Base-by-base conservation (phyloP, 2,797 vertebrate species). In the Gouania willdenowi region DNA sequence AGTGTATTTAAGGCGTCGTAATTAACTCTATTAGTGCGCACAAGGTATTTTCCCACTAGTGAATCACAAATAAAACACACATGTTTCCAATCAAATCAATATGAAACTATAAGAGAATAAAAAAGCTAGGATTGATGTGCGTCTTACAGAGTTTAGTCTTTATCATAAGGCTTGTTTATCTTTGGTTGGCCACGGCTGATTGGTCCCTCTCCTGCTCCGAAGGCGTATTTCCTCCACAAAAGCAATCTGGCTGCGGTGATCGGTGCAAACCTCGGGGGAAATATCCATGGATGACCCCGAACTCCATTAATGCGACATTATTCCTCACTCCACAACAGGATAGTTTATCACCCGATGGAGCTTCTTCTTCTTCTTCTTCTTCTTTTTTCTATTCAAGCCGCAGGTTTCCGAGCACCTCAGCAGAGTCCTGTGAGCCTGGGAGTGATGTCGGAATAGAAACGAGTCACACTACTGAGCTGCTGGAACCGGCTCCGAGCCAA, bases 81-180 rank as follows among this genome's bases (percentile, higher is more conserved):
- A 31, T n/a, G 14, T 2, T 10, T 9, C 8, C 47, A 26, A 5
- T 26, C 12, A 24, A 16, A n/a, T n/a, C 2, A 41, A 35, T 18
- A 13, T n/a, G 20, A 28, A 34, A 41, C 19, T 48, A 19, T 16
- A 29, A 27, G n/a, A 28, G 21, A 39, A 34, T 14, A 22, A 19
- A 38, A 8, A 19, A 49, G 43, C 31, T 2, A 10, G 16, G n/a
- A n/a, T n/a, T n/a, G 24, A 51, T 10, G 0, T 1, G 34, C 58
- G 31, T 69, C 83, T 83, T 82, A 87, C 85, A 80, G 77, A 84
- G 79, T 83, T 86, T 56, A n/a, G 62, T 76, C 50, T 77, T n/a
- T 57, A 74, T 83, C 83, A 87, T 86, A 77, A 81, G 79, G 82
- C 77, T 84, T 82, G 79, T 85, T 86, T 85, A 80, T 87, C 82